These are phyloP conservation scores for Macrosiphum euphorbiae DNA, from an alignment of 2,888 invertebrate species.

Conservation along the genomic window DNA sequence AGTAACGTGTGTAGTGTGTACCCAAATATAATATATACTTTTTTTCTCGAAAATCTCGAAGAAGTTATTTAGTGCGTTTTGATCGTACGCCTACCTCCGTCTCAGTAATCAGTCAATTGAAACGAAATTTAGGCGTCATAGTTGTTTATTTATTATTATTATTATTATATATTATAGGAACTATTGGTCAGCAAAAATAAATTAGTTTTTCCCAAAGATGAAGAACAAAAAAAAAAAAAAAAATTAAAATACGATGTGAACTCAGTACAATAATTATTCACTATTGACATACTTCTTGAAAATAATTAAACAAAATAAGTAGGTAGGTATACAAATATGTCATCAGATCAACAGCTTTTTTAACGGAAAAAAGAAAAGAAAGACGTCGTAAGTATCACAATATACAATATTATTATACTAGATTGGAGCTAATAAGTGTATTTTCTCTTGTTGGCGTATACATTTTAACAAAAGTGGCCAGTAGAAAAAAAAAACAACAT, in stretches of 20 bases:
- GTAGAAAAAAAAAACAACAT: not conserved
- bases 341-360: conserved; percentile 3
- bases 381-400: not conserved
- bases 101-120: conserved; percentile 15
- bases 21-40: not conserved
- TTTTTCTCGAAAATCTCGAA: not conserved
- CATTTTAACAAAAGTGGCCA: not conserved
- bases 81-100: not conserved
- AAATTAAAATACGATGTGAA: conserved; percentile 15
- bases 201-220: conserved; percentile 13
- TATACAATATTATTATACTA: not conserved
- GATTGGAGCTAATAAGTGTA: not conserved
- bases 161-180: not conserved
- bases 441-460: not conserved
- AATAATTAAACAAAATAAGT: not conserved
- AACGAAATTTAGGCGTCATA: conserved; percentile 24
- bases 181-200: conserved; percentile 45
- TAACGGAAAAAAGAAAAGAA: not conserved
- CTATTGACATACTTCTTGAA: conserved; percentile 34
- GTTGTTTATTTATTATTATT: not conserved
- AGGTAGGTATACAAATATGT: conserved; percentile 24
- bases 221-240: not conserved
- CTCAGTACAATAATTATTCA: conserved; percentile 32
- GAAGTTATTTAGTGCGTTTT: not conserved
- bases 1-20: not conserved